Evolutionary conservation across 2,113 vertebrate genomes (phyloP).

Genomic region (Laticauda colubrina): DNA sequence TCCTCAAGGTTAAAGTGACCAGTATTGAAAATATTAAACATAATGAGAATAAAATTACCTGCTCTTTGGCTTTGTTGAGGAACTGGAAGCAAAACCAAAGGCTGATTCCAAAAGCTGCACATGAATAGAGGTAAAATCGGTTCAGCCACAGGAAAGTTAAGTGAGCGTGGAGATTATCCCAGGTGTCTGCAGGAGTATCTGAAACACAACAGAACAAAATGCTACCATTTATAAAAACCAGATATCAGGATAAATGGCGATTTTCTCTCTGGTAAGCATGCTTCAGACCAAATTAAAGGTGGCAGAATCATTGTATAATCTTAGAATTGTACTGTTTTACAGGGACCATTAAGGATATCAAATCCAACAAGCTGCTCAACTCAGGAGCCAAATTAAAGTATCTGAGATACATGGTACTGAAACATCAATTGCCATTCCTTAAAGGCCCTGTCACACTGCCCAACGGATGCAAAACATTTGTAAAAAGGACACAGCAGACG

Average conservation of each 20-base stretch:
- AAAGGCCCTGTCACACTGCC: too few species aligned
- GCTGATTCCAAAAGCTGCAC: conserved; percentile 74
- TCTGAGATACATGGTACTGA: neutral
- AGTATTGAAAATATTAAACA: neutral
- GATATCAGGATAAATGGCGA: neutral
- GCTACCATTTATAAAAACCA: neutral
- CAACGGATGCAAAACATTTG: too few species aligned
- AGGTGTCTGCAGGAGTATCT: conserved; percentile 57
- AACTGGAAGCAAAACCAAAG: conserved; percentile 80
- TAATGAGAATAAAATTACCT: conserved; percentile 63
- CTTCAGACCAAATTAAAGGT: neutral
- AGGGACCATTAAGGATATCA: neutral
- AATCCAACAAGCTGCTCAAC: neutral
- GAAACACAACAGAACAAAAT: conserved; percentile 12
- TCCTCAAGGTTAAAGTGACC: neutral
- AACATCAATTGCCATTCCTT: neutral
- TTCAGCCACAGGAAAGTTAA: conserved; percentile 79
- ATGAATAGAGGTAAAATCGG: conserved; percentile 84
- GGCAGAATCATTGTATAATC: neutral
- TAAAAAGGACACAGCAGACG: too few species aligned
- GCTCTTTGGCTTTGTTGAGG: conserved; percentile 53
- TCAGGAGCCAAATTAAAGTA: neutral
- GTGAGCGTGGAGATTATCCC: conserved; percentile 55
- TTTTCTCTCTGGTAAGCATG: neutral
- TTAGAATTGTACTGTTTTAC: neutral